These are phyloP conservation scores for Odobenus rosmarus DNA, from an alignment of 2,113 vertebrate genomes.

Conservation along the genomic window DNA sequence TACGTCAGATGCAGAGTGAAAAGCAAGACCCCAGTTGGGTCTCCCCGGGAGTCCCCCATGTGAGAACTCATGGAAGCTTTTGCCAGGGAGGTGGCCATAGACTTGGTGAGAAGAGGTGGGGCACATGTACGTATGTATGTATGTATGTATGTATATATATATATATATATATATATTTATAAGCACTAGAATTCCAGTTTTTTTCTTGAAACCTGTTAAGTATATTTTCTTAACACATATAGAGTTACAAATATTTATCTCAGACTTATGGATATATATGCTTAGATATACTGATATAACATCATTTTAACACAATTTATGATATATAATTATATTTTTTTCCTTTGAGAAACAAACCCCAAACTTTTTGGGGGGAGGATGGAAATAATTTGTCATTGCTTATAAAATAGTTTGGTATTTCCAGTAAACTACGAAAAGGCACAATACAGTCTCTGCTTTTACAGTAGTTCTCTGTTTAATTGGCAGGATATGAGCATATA, in stretches of 20 bases:
- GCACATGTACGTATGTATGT: background rate
- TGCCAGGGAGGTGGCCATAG: background rate
- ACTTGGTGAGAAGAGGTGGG: fast-evolving
- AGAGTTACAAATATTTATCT: background rate
- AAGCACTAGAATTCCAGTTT: background rate
- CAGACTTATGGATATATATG: background rate
- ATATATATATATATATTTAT: background rate
- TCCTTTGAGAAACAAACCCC: background rate
- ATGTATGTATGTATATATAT: fast-evolving
- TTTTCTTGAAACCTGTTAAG: background rate
- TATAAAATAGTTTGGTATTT: background rate
- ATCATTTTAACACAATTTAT: background rate
- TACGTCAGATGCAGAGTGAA: background rate
- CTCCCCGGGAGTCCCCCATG: no score
- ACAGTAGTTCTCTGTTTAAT: background rate
- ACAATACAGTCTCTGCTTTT: background rate
- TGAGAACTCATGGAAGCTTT: background rate
- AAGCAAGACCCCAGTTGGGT: background rate
- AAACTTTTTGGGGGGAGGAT: background rate
- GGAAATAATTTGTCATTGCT: background rate
- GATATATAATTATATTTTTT: background rate
- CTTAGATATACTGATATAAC: background rate
- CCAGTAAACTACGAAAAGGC: background rate
- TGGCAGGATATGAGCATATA: background rate
- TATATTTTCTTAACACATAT: background rate